A percentile compares a stretch with the other conserved stretches of the same genome.
phyloP scores from a whole-genome alignment of 2,888 invertebrate species.

The Calephelis perditalis region DNA sequence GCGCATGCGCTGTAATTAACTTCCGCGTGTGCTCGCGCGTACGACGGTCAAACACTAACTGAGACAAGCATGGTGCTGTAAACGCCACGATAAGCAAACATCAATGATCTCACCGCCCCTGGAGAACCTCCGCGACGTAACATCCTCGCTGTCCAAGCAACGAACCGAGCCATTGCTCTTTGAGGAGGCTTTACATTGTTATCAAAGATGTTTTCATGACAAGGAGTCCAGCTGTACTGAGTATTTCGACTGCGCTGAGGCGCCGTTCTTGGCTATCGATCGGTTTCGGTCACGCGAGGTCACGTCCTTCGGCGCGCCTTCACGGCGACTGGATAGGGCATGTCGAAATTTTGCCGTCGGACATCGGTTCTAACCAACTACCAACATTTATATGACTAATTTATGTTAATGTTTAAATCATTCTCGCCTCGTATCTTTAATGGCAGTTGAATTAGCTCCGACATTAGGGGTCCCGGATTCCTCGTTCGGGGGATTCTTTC shows the following conservation, averaged over 20 bases:
- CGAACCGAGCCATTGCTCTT: constrained; percentile 44
- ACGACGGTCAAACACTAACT: constrained; percentile 70
- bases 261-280: constrained; percentile 63
- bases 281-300: constrained; percentile 67
- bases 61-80: constrained; percentile 57
- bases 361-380: too few relatives aligned
- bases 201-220: constrained; percentile 52
- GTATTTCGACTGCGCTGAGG: constrained; percentile 47
- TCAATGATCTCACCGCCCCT: constrained; percentile 73
- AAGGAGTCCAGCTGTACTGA: constrained; percentile 62
- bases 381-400: too few relatives aligned
- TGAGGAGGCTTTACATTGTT: constrained; percentile 30
- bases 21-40: constrained; percentile 75
- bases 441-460: too few relatives aligned
- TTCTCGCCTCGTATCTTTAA: too few relatives aligned
- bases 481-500: too few relatives aligned
- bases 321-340: constrained; percentile 40
- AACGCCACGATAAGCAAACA: constrained; percentile 62
- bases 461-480: too few relatives aligned
- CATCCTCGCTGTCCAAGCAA: constrained; percentile 66
- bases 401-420: too few relatives aligned
- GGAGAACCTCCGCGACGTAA: constrained; percentile 69
- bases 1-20: constrained; percentile 72
- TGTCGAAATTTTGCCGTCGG: constrained; percentile 13
- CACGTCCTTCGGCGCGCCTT: constrained; percentile 76